Evolutionary conservation across 2,888 invertebrate genomes (phyloP).

Genomic region (Metacarcinus magister): DNA sequence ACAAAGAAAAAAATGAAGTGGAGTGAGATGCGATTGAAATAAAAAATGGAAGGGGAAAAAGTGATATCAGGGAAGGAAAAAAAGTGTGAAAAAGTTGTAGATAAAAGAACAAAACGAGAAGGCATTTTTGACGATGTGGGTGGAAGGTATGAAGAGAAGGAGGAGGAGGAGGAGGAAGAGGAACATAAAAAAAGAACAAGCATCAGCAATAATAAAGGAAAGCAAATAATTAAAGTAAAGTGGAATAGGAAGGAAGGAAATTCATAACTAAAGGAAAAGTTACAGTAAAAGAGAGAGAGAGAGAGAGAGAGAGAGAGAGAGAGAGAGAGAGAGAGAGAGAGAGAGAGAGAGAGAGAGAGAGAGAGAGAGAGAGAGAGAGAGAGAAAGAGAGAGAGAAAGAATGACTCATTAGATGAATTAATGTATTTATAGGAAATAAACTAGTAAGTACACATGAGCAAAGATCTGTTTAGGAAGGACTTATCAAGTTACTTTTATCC

Average conservation of each 20-base stretch:
- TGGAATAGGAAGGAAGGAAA: not conserved
- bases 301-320: not conserved
- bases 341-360: too few species aligned
- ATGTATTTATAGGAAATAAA: too few species aligned
- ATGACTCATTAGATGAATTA: too few species aligned
- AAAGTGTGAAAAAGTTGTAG: not conserved
- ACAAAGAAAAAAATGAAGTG: not conserved
- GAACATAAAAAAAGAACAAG: not conserved
- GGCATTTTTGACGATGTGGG: too few species aligned
- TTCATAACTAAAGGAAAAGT: not conserved
- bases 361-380: not conserved
- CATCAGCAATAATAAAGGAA: not conserved
- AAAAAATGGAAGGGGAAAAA: not conserved
- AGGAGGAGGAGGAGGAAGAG: not conserved
- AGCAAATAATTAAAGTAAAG: not conserved
- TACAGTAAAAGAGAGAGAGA: not conserved
- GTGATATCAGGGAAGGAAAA: not conserved
- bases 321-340: not conserved
- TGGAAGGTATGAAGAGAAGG: not conserved
- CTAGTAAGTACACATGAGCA: not conserved
- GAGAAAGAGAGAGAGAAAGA: not conserved
- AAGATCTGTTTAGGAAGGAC: not conserved
- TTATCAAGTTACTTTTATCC: not conserved
- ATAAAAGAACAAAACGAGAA: not conserved
- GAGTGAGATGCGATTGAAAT: not conserved